Evolutionary conservation across 2,888 invertebrate genomes (phyloP).

Genomic region (Hypena proboscidalis): DNA sequence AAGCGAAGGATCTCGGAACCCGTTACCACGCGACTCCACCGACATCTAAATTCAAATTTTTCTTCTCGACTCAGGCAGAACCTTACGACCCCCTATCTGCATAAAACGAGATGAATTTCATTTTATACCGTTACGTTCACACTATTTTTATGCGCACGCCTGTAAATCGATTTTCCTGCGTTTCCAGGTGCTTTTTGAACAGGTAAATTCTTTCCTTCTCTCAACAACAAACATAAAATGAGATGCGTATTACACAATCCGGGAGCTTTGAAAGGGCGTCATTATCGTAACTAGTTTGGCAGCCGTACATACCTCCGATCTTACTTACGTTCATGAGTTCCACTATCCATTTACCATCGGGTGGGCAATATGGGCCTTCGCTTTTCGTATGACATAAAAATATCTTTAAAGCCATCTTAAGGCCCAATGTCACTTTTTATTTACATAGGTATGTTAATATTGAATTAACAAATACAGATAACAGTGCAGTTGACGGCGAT

Average conservation of each 20-base stretch:
- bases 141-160: constrained; percentile 54
- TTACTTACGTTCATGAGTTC: constrained; percentile 18
- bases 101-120: constrained; percentile 74
- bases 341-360: constrained; percentile 36
- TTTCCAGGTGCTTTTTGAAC: constrained; percentile 30
- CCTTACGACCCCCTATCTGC: constrained; percentile 69
- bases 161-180: constrained; percentile 49
- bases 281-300: constrained; percentile 39
- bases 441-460: constrained; percentile 31
- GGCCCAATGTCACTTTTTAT: constrained; percentile 19
- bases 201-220: constrained; percentile 12
- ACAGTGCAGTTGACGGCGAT: constrained; percentile 22
- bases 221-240: constrained; percentile 19
- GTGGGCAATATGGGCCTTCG: constrained; percentile 22
- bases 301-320: constrained; percentile 23
- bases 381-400: constrained; percentile 32
- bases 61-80: constrained; percentile 59
- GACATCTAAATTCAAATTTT: constrained; percentile 83
- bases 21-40: constrained; percentile 68
- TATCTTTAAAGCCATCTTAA: constrained; percentile 27
- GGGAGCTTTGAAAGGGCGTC: constrained; percentile 20
- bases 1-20: constrained; percentile 70
- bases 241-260: constrained; percentile 26
- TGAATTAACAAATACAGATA: constrained; percentile 27
- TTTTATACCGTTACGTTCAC: constrained; percentile 65